Percentiles rank a stretch among this genome's conserved stretches.
phyloP scores from a whole-genome alignment of 64 coral and sea anemone species.

The Platygyra sinensis region DNA sequence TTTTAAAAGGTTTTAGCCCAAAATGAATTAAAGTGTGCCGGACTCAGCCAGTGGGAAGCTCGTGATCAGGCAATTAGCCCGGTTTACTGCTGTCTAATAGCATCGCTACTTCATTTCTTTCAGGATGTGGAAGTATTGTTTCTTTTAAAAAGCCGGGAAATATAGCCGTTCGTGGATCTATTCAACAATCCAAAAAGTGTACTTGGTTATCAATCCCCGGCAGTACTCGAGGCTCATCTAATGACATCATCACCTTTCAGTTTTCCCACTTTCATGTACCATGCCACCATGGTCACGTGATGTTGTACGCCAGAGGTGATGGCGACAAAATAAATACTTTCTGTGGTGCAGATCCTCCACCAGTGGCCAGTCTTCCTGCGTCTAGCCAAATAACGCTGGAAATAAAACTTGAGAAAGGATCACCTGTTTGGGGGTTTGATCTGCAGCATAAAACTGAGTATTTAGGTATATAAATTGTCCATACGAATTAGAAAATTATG shows the following conservation, averaged over 20 bases:
- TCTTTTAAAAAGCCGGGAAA: constrained; percentile 45
- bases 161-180: constrained; percentile 50
- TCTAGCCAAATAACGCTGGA: constrained; percentile 61
- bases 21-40: no score
- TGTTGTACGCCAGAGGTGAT: constrained; percentile 5
- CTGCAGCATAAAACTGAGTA: constrained; percentile 58
- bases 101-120: neutral
- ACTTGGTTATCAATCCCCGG: constrained; percentile 64
- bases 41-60: no score
- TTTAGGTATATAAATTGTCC: constrained; percentile 51
- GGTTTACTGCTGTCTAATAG: neutral
- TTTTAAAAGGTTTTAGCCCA: no score
- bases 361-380: constrained; percentile 32
- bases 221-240: constrained; percentile 16
- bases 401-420: constrained; percentile 56
- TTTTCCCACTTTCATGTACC: constrained; percentile 85
- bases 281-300: constrained; percentile 64
- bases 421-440: constrained; percentile 61
- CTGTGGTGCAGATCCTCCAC: constrained; percentile 47
- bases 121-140: constrained; percentile 65
- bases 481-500: neutral
- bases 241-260: constrained; percentile 44
- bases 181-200: constrained; percentile 48
- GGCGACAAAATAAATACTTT: constrained; percentile 21
- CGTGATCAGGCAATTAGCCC: no score